These are phyloP conservation scores for Ethmia dodecea DNA, from an alignment of 2,888 invertebrate species.

Conservation along the genomic window DNA sequence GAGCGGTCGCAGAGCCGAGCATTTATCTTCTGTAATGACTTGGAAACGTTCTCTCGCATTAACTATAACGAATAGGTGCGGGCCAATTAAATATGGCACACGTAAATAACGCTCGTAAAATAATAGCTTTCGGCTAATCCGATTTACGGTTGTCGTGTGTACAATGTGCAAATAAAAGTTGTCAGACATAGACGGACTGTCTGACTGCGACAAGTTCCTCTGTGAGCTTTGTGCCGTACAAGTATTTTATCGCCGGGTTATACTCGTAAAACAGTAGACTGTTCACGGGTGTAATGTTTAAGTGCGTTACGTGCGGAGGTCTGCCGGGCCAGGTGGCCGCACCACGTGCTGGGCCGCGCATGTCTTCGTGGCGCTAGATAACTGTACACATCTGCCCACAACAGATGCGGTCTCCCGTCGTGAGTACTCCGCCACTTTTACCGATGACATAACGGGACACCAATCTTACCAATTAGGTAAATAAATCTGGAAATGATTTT, in stretches of 20 bases:
- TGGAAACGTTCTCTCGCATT: slow-evolving; percentile 55
- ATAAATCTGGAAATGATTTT: slow-evolving; percentile 48
- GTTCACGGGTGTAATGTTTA: slow-evolving; percentile 33
- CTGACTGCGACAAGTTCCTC: slow-evolving; percentile 1
- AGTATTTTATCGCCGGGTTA: slow-evolving; percentile 24
- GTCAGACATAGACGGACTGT: background rate
- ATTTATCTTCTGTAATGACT: slow-evolving; percentile 68
- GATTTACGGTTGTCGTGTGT: slow-evolving; percentile 14
- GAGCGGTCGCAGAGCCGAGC: slow-evolving; percentile 37
- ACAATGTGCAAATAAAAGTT: slow-evolving; percentile 18
- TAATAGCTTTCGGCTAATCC: slow-evolving; percentile 46
- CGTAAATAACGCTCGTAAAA: slow-evolving; percentile 54
- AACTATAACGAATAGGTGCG: slow-evolving; percentile 55
- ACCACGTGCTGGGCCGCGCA: too few relatives aligned
- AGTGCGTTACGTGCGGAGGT: slow-evolving; percentile 42
- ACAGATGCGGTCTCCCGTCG: slow-evolving; percentile 51
- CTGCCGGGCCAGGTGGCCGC: slow-evolving; percentile 46
- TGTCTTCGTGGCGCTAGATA: slow-evolving; percentile 38
- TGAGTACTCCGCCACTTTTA: slow-evolving; percentile 50
- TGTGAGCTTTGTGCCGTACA: slow-evolving; percentile 1
- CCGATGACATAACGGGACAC: slow-evolving; percentile 43
- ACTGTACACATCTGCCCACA: slow-evolving; percentile 44
- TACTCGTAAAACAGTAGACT: slow-evolving; percentile 28
- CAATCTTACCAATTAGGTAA: slow-evolving; percentile 40
- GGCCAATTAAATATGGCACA: slow-evolving; percentile 61